Percentiles rank a stretch among this genome's conserved stretches.
phyloP scores from a whole-genome alignment of 2,888 invertebrate genomes.

The Julus scandinavius region DNA sequence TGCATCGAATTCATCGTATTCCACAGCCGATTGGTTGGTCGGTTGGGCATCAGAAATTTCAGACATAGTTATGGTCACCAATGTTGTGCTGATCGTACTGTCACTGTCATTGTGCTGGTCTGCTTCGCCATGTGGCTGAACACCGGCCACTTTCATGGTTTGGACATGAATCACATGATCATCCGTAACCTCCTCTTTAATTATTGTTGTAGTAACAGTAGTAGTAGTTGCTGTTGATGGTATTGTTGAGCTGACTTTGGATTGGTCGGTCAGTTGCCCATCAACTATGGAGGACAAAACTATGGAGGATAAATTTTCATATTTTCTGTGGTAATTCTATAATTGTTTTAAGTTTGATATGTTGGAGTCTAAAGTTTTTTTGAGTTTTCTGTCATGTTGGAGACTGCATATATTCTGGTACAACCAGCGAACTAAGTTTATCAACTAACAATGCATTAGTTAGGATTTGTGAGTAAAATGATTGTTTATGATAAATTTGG shows the following conservation, averaged over 20 bases:
- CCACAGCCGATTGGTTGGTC: neutral
- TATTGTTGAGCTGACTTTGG: neutral
- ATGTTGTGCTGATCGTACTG: neutral
- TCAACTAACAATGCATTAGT: too few species aligned
- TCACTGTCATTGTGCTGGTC: neutral
- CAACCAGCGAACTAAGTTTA: too few species aligned
- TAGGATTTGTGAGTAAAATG: too few species aligned
- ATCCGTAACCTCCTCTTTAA: neutral
- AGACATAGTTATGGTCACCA: neutral
- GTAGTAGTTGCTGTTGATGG: neutral
- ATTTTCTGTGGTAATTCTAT: too few species aligned
- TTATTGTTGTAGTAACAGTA: too few species aligned
- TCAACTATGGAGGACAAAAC: neutral
- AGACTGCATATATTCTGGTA: too few species aligned
- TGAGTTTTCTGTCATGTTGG: too few species aligned
- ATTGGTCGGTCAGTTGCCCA: neutral
- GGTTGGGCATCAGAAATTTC: neutral
- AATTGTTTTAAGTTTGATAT: too few species aligned
- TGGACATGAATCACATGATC: neutral
- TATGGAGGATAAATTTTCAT: too few species aligned
- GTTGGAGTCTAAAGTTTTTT: too few species aligned
- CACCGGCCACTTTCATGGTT: neutral
- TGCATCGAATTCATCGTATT: neutral
- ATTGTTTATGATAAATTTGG: neutral
- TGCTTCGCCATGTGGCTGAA: neutral